Base-by-base conservation (phyloP, 1,140 invertebrate genomes). In the Thaumatotibia leucotreta region DNA sequence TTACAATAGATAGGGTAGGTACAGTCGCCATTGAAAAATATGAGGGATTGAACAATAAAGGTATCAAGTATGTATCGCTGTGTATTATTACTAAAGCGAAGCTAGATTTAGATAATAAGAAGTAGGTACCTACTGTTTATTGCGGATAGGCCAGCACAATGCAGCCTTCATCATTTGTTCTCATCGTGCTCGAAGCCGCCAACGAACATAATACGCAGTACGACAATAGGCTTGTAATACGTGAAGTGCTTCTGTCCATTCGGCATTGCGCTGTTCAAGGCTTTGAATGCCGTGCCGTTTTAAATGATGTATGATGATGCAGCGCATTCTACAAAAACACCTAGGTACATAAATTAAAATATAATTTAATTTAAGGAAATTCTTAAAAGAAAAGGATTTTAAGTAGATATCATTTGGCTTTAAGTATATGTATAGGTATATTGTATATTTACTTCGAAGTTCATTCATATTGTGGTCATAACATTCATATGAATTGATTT, bases 91-190 rank as follows among this genome's bases (percentile, higher is more conserved):
- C 39, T 8, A 20, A 20, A 45, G 11, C 17, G 14, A 20, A 45
- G 39, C 14, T 45, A 45, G 39, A 20, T 20, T 45, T 45, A 45
- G 39, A 45, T 45, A 58, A 27, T 31, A 58, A 58, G n/a, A n/a
- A n/a, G n/a, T n/a, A n/a, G n/a, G n/a, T 29, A 58, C 52, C 52
- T 24, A 72, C 69, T 71, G 66, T 77, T 79, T 72, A 76, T 74
- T 69, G 67, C 64, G 68, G 75, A 82, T 80, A 77, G 75, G 73
- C 71, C 78, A 66, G 72, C 73, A 79, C 75, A 75, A 81, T 77
- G 63, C 70, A 63, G 68, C 65, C 70, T 68, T 77, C 75, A 74
- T 75, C 77, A 77, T 70, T 74, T 74, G 67, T 76, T 73, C 74
- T 64, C 65, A 70, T 50, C 54, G 64, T 66, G 54, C 65, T 64